Percentiles rank a stretch among this genome's conserved stretches.
Conservation (phyloP, 2,797 vertebrate species). For the Prunella strophiata region DNA sequence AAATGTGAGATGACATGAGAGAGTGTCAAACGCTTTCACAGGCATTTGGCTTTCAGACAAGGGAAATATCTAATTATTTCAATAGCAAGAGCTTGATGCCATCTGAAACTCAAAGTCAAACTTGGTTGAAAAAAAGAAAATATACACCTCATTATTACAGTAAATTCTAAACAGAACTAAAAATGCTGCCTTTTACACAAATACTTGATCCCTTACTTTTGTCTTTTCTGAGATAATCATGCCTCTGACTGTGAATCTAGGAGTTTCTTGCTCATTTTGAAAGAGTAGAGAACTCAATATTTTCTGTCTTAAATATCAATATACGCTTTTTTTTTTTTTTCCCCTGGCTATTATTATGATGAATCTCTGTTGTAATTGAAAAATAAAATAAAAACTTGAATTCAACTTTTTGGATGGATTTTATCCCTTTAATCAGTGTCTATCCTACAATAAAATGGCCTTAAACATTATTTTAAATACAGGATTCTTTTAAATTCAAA, state of each 20-base stretch:
- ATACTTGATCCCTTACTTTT: neutral
- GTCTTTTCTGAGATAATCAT: neutral
- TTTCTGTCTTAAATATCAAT: neutral
- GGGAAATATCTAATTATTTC: neutral
- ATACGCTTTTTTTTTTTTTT: neutral
- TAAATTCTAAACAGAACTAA: neutral
- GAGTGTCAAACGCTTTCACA: neutral
- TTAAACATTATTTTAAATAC: neutral
- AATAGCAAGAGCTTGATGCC: neutral
- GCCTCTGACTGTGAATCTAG: neutral
- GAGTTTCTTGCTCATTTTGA: neutral
- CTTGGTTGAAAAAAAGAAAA: neutral
- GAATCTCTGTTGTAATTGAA: neutral
- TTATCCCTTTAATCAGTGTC: neutral
- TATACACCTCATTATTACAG: neutral
- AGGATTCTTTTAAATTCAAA: neutral
- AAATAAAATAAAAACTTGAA: neutral
- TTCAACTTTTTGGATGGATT: accelerated
- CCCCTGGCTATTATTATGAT: neutral
- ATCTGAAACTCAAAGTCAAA: neutral
- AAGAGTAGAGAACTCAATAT: neutral
- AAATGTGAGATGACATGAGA: neutral
- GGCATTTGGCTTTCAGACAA: neutral
- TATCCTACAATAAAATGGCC: neutral
- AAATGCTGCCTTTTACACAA: neutral